Conservation (phyloP, 2,888 invertebrate genomes). For the Biston stratarius region DNA sequence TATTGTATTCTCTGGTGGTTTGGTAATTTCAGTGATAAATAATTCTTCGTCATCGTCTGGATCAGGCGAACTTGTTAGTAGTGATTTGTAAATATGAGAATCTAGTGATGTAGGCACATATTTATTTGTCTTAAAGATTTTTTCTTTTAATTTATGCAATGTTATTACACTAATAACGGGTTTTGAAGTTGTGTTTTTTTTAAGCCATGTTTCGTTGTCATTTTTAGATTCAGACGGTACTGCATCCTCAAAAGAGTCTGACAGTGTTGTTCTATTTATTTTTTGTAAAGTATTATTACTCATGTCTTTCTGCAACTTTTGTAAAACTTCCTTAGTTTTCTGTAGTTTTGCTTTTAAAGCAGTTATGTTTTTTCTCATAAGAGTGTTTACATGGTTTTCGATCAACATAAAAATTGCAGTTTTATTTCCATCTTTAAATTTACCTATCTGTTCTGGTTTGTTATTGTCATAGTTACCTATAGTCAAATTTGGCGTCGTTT, state of each 20-base stretch:
- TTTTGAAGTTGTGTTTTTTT: background rate
- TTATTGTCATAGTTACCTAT: background rate
- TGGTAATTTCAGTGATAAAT: constrained; percentile 13
- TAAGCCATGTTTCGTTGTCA: background rate
- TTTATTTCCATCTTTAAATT: background rate
- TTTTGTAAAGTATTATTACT: background rate
- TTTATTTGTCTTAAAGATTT: background rate
- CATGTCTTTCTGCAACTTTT: background rate
- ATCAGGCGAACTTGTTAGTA: background rate
- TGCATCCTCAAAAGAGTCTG: background rate
- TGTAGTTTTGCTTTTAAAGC: constrained; percentile 19
- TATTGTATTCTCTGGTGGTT: constrained; percentile 14
- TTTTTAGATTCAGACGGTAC: background rate
- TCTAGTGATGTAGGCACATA: background rate
- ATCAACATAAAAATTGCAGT: background rate
- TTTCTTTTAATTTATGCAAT: background rate
- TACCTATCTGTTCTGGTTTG: background rate
- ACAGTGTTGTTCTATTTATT: no score
- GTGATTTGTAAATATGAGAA: background rate
- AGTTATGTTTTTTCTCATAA: constrained; percentile 37
- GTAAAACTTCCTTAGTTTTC: background rate
- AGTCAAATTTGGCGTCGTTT: background rate
- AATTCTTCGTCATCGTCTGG: constrained; percentile 18
- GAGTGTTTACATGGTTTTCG: constrained; percentile 2
- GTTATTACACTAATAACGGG: background rate